Conservation (phyloP, 1,140 invertebrate species). For the Lepidostoma basale region DNA sequence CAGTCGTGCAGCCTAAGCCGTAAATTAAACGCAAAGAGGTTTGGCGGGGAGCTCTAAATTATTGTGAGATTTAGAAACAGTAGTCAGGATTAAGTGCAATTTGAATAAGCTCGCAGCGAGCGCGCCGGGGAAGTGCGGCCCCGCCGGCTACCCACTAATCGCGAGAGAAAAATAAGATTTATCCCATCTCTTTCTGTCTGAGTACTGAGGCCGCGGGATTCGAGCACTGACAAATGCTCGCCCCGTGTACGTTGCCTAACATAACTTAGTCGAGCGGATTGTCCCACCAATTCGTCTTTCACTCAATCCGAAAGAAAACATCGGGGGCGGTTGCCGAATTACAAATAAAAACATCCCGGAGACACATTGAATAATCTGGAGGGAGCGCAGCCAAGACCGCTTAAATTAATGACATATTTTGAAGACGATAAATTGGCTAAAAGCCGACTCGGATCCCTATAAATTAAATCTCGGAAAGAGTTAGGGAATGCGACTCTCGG, state of each 20-base stretch:
- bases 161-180: neutral
- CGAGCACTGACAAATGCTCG: neutral
- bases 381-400: constrained; percentile 20
- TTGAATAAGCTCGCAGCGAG: constrained; percentile 41
- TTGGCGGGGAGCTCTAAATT: constrained; percentile 45
- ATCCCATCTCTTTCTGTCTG: neutral
- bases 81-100: constrained; percentile 46
- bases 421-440: constrained; percentile 41
- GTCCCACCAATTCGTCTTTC: neutral
- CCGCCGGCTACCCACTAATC: neutral
- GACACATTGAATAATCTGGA: constrained; percentile 40
- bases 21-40: constrained; percentile 46
- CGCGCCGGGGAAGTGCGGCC: neutral
- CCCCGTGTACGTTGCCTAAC: neutral
- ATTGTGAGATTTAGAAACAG: constrained; percentile 47
- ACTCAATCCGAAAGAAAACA: constrained; percentile 14
- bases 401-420: constrained; percentile 45
- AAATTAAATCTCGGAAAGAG: constrained; percentile 40
- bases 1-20: constrained; percentile 37
- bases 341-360: constrained; percentile 40
- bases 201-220: neutral
- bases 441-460: constrained; percentile 34
- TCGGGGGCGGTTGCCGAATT: constrained; percentile 32
- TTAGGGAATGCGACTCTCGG: constrained; percentile 6
- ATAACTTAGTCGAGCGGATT: neutral